phyloP scores from a whole-genome alignment of 1,140 invertebrate species.

The Brachionus koreanus region DNA sequence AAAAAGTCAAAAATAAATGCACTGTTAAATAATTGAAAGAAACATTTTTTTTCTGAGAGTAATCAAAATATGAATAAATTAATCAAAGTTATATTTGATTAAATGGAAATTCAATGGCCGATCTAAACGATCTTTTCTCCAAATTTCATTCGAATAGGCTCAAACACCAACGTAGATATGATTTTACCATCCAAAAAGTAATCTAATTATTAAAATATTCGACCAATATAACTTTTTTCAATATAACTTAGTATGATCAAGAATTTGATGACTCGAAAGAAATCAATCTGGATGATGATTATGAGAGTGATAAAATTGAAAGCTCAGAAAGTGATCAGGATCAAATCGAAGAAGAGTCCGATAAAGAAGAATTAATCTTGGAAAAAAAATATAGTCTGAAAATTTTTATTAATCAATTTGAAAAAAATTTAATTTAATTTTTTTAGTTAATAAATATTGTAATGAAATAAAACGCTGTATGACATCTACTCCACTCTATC shows the following conservation, averaged over 20 bases:
- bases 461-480: not conserved
- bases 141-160: not conserved
- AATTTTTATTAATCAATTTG: not conserved
- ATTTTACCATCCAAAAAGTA: constrained; percentile 1
- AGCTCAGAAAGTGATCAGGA: not conserved
- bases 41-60: not conserved
- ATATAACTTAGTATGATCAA: not conserved
- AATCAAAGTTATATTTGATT: not conserved
- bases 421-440: not conserved
- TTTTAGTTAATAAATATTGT: not conserved
- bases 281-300: not conserved
- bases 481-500: not conserved
- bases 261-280: not conserved
- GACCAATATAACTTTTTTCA: not conserved
- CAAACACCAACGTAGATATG: not conserved
- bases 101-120: not conserved
- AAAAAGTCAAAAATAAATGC: not conserved
- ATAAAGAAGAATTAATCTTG: not conserved
- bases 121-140: not conserved
- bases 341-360: not conserved
- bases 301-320: not conserved
- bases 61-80: not conserved
- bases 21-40: not conserved
- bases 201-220: not conserved
- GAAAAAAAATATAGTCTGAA: not conserved